These are phyloP conservation scores for Ametastegia equiseti DNA, from an alignment of 2,888 invertebrate species.

Conservation along the genomic window DNA sequence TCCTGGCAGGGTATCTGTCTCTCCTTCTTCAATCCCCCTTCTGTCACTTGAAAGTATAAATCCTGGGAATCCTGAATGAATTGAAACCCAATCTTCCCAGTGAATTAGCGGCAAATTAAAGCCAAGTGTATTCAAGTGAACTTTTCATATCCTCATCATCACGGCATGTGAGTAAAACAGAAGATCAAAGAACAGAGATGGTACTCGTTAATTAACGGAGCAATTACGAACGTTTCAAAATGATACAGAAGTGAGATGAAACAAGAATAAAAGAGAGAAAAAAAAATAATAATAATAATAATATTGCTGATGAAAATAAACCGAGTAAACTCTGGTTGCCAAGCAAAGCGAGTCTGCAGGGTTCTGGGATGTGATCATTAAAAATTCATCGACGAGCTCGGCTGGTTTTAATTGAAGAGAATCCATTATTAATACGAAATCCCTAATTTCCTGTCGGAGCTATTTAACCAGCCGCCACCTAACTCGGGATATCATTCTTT, in stretches of 20 bases:
- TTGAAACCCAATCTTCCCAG: background rate
- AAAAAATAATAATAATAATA: background rate
- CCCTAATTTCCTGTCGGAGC: conserved; percentile 41
- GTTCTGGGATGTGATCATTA: conserved; percentile 4
- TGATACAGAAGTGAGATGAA: too few relatives aligned
- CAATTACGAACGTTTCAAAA: conserved; percentile 28
- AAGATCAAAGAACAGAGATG: conserved; percentile 28
- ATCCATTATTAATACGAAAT: conserved; percentile 27
- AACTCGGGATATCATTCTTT: conserved; percentile 13
- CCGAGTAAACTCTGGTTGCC: background rate
- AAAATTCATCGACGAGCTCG: conserved; percentile 22
- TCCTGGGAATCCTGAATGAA: background rate
- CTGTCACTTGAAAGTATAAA: background rate
- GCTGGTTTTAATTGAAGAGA: conserved; percentile 29
- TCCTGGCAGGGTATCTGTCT: too few relatives aligned
- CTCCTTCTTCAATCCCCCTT: background rate
- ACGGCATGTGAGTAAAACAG: background rate
- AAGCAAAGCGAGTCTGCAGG: background rate
- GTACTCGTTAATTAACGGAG: conserved; percentile 29
- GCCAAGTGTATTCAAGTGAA: background rate
- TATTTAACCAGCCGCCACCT: conserved; percentile 5
- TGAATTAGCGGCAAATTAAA: background rate
- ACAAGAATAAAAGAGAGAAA: background rate
- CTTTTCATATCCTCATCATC: background rate
- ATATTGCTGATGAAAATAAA: background rate